Evolutionary conservation across 2,888 invertebrate species (phyloP), one percentile per base, ranked within the genome.

Genomic region (Trachelus iudaicus): DNA sequence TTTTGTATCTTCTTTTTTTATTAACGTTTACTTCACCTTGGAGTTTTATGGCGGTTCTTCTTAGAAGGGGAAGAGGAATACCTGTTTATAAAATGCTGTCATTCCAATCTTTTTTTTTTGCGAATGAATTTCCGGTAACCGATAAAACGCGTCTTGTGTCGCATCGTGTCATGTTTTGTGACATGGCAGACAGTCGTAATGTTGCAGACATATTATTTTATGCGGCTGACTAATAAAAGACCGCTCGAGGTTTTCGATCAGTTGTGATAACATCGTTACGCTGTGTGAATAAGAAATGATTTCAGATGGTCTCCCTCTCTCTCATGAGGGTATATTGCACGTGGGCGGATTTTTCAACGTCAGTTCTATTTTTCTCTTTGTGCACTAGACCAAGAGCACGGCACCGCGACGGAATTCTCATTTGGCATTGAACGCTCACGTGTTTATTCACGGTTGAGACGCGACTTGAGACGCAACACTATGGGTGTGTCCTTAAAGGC

Each of bases 401-500:
- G 23, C 23, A 56, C 23, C 56, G 56, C 56, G 23, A 23, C 56
- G 56, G 56, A 56, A 56, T 56, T 56, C 56, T 56, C 56, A 23
- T 87, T 81, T 85, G 87, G 85, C 86, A 85, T 86, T 87, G 85
- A 86, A 83, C 84, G 56, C 23, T 56, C 56, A 56, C 56, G 23
- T 56, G 56, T 56, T 9, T 83, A 86, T 87, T 86, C 85, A 85
- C 84, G 85, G 82, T 79, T 82, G 81, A 86, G 83, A 79, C 84
- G 81, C 85, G 83, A 83, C 82, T 83, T 83, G 86, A 87, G 83
- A 81, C 81, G 81, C 82, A 56, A 56, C 56, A 56, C 56, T 56
- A 56, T 56, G 56, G 56, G 56, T 56, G 56, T 56, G 56, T 56
- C 56, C 56, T 56, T 9, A 56, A 56, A 56, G 79, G 86, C 83